Evolutionary conservation across 2,888 invertebrate genomes (phyloP).

Genomic region (Pantelozetes paolii): DNA sequence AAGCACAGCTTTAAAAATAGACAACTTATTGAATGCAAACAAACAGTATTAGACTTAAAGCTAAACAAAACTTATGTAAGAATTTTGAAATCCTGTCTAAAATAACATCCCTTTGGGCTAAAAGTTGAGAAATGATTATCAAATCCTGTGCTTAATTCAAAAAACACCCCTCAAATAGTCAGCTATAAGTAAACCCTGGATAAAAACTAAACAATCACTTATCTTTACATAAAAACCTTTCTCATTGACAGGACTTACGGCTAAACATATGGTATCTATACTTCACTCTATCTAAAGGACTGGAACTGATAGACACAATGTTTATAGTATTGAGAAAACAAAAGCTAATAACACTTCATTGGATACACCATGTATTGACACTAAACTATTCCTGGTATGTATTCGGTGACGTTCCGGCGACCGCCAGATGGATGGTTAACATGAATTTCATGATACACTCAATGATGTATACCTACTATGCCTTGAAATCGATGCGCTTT

Average conservation of each 20-base stretch:
- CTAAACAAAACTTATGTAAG: no score
- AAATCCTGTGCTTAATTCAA: no score
- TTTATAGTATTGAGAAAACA: slow-evolving; percentile 38
- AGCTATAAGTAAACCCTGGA: no score
- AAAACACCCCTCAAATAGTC: no score
- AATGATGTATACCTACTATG: slow-evolving; percentile 88
- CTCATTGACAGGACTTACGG: slow-evolving; percentile 31
- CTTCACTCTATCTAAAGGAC: slow-evolving; percentile 24
- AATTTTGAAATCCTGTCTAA: no score
- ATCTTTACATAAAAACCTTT: neutral
- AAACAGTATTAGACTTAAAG: no score
- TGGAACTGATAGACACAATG: slow-evolving; percentile 38
- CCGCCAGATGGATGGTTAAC: slow-evolving; percentile 41
- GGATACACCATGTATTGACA: slow-evolving; percentile 40
- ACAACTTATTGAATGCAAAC: no score
- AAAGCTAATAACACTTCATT: slow-evolving; percentile 34
- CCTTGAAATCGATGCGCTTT: slow-evolving; percentile 76
- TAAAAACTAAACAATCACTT: no score
- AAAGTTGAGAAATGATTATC: no score
- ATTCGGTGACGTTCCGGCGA: slow-evolving; percentile 24
- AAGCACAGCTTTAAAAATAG: no score
- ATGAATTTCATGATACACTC: slow-evolving; percentile 66
- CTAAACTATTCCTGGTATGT: slow-evolving; percentile 36
- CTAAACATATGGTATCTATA: slow-evolving; percentile 37
- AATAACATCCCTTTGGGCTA: no score